Percentiles rank a stretch among this genome's conserved stretches.
phyloP scores from a whole-genome alignment of 37 sponge, comb jelly and placozoan species.

The Bolinopsis microptera region DNA sequence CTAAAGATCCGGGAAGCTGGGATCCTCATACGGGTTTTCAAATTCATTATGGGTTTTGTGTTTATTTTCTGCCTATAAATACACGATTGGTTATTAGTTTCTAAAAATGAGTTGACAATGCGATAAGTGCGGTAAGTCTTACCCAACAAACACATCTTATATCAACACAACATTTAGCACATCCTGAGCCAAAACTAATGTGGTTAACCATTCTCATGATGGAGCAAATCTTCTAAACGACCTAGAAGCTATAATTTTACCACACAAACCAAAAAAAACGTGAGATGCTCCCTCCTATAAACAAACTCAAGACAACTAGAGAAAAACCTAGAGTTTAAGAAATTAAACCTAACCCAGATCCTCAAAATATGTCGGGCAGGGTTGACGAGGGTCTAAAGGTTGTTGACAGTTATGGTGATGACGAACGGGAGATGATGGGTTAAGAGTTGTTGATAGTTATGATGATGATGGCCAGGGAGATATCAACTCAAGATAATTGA shows the following conservation, averaged over 20 bases:
- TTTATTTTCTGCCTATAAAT: slow-evolving; percentile 18
- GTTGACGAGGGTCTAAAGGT: background rate
- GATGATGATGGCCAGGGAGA: background rate
- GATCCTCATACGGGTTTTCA: slow-evolving; percentile 1
- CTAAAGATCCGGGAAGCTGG: background rate
- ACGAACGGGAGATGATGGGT: background rate
- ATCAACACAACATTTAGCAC: background rate
- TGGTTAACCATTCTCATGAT: slow-evolving; percentile 1
- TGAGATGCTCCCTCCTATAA: background rate
- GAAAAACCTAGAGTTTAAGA: background rate
- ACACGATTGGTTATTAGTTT: background rate
- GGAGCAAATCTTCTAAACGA: background rate
- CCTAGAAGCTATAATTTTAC: background rate
- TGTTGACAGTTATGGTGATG: background rate
- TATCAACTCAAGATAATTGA: no score
- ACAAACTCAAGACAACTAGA: background rate
- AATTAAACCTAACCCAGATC: background rate
- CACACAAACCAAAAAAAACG: background rate
- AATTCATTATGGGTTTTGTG: background rate
- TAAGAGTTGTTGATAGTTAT: background rate
- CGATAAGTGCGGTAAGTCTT: background rate
- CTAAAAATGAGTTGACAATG: background rate
- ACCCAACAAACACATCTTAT: background rate
- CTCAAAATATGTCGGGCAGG: background rate
- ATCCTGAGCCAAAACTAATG: background rate